phyloP scores from a whole-genome alignment of 2,797 vertebrate species.

The Hapalemur alaotrensis region DNA sequence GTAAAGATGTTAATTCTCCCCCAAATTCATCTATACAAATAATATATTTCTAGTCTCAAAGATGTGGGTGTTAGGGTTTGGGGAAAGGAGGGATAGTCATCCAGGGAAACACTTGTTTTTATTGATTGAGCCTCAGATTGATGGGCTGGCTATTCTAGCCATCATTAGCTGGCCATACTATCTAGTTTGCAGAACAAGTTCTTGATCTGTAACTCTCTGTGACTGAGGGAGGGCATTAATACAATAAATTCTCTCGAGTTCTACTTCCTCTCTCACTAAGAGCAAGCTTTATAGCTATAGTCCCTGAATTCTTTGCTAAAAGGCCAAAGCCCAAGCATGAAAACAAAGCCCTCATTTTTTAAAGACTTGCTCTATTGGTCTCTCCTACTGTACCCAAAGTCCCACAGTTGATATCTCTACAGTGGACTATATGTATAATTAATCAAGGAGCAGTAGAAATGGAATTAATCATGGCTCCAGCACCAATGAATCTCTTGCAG shows the following conservation, averaged over 20 bases:
- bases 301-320: slow-evolving; percentile 16
- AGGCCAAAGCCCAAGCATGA: slow-evolving; percentile 3
- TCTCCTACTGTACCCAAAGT: not conserved
- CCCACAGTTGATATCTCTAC: not conserved
- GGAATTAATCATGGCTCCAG: slow-evolving; percentile 38
- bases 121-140: not conserved
- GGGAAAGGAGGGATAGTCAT: not conserved
- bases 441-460: slow-evolving; percentile 27
- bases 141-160: not conserved
- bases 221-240: not conserved
- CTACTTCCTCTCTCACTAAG: not conserved
- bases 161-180: not conserved
- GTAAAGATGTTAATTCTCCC: slow-evolving; percentile 41
- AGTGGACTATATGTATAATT: slow-evolving; percentile 5
- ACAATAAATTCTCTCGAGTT: not conserved
- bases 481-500: not conserved
- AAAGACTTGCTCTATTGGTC: not conserved
- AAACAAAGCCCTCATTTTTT: not conserved
- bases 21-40: slow-evolving; percentile 25
- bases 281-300: not conserved
- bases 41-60: slow-evolving; percentile 37
- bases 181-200: slow-evolving; percentile 15
- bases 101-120: slow-evolving; percentile 7
- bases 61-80: slow-evolving; percentile 10
- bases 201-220: not conserved